phyloP scores from a whole-genome alignment of 1,140 invertebrate genomes.

The Danaus plexippus region DNA sequence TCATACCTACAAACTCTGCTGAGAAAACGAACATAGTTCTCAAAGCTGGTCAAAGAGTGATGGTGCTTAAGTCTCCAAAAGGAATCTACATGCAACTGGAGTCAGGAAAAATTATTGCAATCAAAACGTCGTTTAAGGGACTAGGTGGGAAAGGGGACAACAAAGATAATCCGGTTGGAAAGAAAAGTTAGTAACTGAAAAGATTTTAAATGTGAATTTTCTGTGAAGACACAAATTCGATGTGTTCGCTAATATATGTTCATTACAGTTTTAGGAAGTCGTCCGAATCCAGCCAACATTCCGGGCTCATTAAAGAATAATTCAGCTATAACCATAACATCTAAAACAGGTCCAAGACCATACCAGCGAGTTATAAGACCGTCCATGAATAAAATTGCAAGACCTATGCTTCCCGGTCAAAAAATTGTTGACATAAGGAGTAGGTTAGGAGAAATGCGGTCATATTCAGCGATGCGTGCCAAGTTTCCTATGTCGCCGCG shows the following conservation, averaged over 20 bases:
- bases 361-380: slow-evolving; percentile 55
- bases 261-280: slow-evolving; percentile 62
- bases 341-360: slow-evolving; percentile 68
- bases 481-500: slow-evolving; percentile 36
- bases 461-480: slow-evolving; percentile 35
- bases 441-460: slow-evolving; percentile 47
- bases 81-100: slow-evolving; percentile 96
- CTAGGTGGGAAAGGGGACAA: slow-evolving; percentile 76
- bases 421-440: slow-evolving; percentile 58
- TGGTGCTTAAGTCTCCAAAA: slow-evolving; percentile 94
- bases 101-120: slow-evolving; percentile 97
- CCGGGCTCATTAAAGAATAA: slow-evolving; percentile 78
- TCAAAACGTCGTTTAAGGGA: slow-evolving; percentile 82
- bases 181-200: slow-evolving; percentile 48
- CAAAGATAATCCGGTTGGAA: slow-evolving; percentile 67
- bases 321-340: slow-evolving; percentile 78
- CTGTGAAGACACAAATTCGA: slow-evolving; percentile 1
- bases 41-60: slow-evolving; percentile 92
- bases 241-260: slow-evolving; percentile 14
- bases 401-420: slow-evolving; percentile 53
- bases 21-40: slow-evolving; percentile 89
- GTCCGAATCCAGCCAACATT: slow-evolving; percentile 67
- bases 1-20: slow-evolving; percentile 92
- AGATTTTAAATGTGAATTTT: not conserved
- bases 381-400: slow-evolving; percentile 45